A percentile compares a stretch with the other conserved stretches of the same genome.
Evolutionary conservation across 2,113 vertebrate genomes (phyloP).

Genomic region (Bufo gargarizans): DNA sequence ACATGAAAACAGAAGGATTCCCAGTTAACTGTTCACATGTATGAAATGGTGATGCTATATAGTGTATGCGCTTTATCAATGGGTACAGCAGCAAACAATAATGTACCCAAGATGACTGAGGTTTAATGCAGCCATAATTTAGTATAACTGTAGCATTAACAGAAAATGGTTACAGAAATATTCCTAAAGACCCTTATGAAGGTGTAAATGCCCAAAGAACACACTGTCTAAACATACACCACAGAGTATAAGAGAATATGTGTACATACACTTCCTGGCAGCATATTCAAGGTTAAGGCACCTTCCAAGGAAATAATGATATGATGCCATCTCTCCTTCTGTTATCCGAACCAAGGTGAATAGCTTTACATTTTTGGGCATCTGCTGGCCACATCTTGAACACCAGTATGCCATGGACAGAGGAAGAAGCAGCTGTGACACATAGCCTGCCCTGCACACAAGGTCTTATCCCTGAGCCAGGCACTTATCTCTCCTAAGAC

Average conservation of each 20-base stretch:
- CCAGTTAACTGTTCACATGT: too few relatives aligned
- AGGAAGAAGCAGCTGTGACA: slow-evolving; percentile 46
- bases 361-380: slow-evolving; percentile 63
- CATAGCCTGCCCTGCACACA: slow-evolving; percentile 59
- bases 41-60: too few relatives aligned
- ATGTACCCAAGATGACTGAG: neutral
- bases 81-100: neutral
- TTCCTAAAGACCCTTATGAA: neutral
- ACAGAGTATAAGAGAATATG: neutral
- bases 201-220: neutral
- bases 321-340: slow-evolving; percentile 86
- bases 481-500: slow-evolving; percentile 75
- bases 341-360: slow-evolving; percentile 81
- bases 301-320: slow-evolving; percentile 78
- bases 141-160: neutral
- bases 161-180: neutral
- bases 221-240: neutral
- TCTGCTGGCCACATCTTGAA: slow-evolving; percentile 69
- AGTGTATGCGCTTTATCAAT: neutral
- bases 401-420: slow-evolving; percentile 67
- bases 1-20: too few relatives aligned
- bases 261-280: slow-evolving; percentile 76
- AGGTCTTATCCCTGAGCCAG: slow-evolving; percentile 63
- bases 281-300: slow-evolving; percentile 74
- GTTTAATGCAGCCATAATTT: neutral